A percentile compares a stretch with the other conserved stretches of the same genome.
Evolutionary conservation across 2,888 invertebrate species (phyloP).

Genomic region (Diaphora mendica): DNA sequence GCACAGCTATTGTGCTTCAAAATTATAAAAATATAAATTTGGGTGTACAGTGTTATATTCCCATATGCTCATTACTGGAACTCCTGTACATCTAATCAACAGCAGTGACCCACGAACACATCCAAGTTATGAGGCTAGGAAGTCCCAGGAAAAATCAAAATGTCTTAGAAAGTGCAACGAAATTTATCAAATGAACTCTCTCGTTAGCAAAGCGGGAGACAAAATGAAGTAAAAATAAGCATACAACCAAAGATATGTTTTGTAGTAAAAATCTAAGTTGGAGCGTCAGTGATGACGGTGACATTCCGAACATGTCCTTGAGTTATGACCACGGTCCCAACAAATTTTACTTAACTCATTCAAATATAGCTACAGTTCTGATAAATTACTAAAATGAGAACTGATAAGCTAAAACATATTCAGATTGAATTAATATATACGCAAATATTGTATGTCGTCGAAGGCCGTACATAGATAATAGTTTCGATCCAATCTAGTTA

Average conservation of each 20-base stretch:
- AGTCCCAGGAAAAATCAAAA: no score
- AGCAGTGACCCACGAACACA: no score
- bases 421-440: slow-evolving; percentile 33
- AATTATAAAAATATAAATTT: background rate
- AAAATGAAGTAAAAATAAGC: no score
- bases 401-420: slow-evolving; percentile 26
- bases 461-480: slow-evolving; percentile 41
- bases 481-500: slow-evolving; percentile 63
- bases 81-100: no score
- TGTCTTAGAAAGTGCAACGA: no score
- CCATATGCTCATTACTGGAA: no score
- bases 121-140: no score
- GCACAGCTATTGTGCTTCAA: no score
- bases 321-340: background rate
- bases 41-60: background rate
- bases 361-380: background rate
- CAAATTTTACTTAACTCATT: background rate
- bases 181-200: no score
- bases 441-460: slow-evolving; percentile 18
- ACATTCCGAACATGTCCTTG: background rate
- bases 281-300: background rate
- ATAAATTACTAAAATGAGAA: background rate
- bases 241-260: background rate
- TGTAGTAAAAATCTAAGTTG: background rate
- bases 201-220: no score